Evolutionary conservation across 1,140 invertebrate genomes (phyloP).

Genomic region (Drosophila persimilis): DNA sequence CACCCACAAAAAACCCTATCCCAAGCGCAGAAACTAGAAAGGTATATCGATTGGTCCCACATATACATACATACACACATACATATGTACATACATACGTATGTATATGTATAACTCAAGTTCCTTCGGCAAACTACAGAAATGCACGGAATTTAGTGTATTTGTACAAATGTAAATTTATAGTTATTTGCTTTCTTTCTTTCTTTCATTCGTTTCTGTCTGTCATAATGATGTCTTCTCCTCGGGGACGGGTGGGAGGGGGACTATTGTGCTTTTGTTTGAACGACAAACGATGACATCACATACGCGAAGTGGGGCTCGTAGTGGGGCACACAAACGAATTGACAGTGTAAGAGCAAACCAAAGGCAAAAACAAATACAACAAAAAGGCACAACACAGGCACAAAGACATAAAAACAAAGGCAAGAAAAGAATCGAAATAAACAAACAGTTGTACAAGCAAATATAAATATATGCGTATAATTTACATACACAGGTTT

Average conservation of each 20-base stretch:
- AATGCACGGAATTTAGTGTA: constrained; percentile 10
- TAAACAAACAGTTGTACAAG: constrained; percentile 67
- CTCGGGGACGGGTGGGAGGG: background rate
- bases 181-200: constrained; percentile 11
- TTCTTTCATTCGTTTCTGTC: constrained; percentile 14
- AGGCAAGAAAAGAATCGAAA: constrained; percentile 56
- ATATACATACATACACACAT: too few relatives aligned
- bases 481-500: constrained; percentile 21
- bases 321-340: constrained; percentile 26
- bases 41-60: background rate
- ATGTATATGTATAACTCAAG: background rate
- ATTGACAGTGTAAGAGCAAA: constrained; percentile 14
- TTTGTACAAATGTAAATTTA: constrained; percentile 11
- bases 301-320: constrained; percentile 28
- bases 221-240: constrained; percentile 34
- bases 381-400: constrained; percentile 13
- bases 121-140: background rate
- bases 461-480: constrained; percentile 33
- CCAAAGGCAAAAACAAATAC: constrained; percentile 12
- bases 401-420: constrained; percentile 62
- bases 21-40: too few relatives aligned
- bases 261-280: constrained; percentile 43
- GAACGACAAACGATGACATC: constrained; percentile 71
- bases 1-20: too few relatives aligned
- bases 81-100: too few relatives aligned